Conservation (phyloP, 1,140 invertebrate genomes). For the Trachymyrmex cornetzi region DNA sequence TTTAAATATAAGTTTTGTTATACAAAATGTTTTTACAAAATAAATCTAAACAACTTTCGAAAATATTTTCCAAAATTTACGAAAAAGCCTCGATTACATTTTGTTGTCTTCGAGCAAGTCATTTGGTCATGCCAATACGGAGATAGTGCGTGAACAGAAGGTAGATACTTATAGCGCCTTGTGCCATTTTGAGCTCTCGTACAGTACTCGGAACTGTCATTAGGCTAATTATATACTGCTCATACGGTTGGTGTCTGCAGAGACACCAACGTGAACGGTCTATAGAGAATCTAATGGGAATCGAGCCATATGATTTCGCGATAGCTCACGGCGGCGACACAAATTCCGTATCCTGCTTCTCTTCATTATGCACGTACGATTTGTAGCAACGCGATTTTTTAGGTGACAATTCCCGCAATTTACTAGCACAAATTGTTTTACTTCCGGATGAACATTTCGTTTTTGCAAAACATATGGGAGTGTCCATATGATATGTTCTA, state of each 20-base stretch:
- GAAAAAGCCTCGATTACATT: neutral
- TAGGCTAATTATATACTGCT: constrained; percentile 76
- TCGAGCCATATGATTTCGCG: neutral
- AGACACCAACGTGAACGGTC: constrained; percentile 6
- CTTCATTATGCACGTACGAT: constrained; percentile 21
- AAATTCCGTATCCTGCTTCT: constrained; percentile 22
- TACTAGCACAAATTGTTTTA: neutral
- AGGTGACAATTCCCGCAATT: constrained; percentile 19
- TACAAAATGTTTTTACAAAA: neutral
- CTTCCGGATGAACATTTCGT: constrained; percentile 7
- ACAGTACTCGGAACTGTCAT: constrained; percentile 70
- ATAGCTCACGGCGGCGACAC: constrained; percentile 1
- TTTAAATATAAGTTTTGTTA: too few relatives aligned
- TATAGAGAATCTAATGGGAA: constrained; percentile 9
- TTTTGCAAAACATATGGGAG: neutral
- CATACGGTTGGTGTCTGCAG: constrained; percentile 40
- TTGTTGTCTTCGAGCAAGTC: neutral
- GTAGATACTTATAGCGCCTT: constrained; percentile 10
- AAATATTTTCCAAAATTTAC: neutral
- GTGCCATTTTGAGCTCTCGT: neutral
- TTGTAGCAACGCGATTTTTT: constrained; percentile 21
- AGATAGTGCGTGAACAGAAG: neutral
- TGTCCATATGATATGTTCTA: neutral
- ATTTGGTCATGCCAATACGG: neutral
- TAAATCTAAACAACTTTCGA: neutral